Conservation (phyloP, 1,140 invertebrate genomes). For the Latrodectus geometricus region DNA sequence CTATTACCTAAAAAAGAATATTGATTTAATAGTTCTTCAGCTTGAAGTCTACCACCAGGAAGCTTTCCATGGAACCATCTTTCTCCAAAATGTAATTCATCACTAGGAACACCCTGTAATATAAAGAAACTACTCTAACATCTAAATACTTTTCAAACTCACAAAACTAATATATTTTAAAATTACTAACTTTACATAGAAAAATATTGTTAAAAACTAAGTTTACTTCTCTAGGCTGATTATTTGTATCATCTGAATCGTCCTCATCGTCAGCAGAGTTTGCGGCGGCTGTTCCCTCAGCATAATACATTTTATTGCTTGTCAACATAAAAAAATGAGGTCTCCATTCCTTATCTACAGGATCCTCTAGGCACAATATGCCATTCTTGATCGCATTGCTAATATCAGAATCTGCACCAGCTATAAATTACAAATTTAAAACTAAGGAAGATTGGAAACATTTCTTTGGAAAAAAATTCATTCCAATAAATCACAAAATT, state of each 20-base stretch:
- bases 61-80: conserved; percentile 95
- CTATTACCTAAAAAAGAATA: conserved; percentile 87
- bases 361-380: conserved; percentile 89
- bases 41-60: conserved; percentile 80
- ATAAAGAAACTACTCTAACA: too few species aligned
- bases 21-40: conserved; percentile 79
- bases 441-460: too few species aligned
- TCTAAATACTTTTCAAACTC: background rate
- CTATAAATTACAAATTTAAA: background rate
- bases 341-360: conserved; percentile 86
- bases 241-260: conserved; percentile 73
- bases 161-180: too few species aligned
- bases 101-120: conserved; percentile 68
- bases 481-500: too few species aligned
- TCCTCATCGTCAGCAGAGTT: conserved; percentile 72
- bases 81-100: conserved; percentile 94
- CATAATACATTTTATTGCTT: conserved; percentile 88
- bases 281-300: conserved; percentile 75
- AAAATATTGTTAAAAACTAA: background rate
- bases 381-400: conserved; percentile 93
- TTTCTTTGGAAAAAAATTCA: too few species aligned
- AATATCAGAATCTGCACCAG: conserved; percentile 79
- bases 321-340: conserved; percentile 96
- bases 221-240: conserved; percentile 29
- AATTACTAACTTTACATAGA: background rate